Base-by-base conservation (phyloP, 2,797 vertebrate genomes). In the Sebastes miniatus region DNA sequence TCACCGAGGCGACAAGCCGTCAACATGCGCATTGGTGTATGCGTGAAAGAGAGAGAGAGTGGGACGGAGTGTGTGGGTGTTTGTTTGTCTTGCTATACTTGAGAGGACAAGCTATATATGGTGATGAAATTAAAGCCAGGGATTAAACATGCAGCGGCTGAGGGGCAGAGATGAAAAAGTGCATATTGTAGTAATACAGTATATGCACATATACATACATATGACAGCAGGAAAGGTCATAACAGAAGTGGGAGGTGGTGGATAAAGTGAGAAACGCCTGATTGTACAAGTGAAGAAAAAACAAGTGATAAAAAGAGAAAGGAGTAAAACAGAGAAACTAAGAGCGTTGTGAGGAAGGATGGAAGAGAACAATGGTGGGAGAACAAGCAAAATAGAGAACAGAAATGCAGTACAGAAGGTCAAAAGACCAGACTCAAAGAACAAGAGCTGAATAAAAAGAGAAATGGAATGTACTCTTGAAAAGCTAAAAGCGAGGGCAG, bases 1-100 rank as follows among this genome's bases (percentile, higher is more conserved):
- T 87, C 88, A 87, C 79, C n/a, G 31, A 67, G 82, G 88, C 84
- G 84, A 92, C 90, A 89, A 89, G 88, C 86, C 67, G 74, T 90
- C 88, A 86, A 80, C 85, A 64, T 81, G 82, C 50, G 78, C 82
- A 61, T 10, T 63, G 86, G 64, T 80, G 79, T 79, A 31, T 69
- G 76, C 27, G 64, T 64, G 77, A 64, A 54, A 54, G 32, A 71
- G 75, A 16, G 73, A 29, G 59, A 61, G 4, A 78, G 56, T 5
- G 24, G 32, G 65, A 67, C 43, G 47, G 36, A 11, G 56, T 14
- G 65, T 32, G 83, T 73, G 76, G 62, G 63, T 59, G 73, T 81
- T 69, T 73, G 66, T 85, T 80, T 73, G 66, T 85, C 77, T 56
- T n/a, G 27, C 29, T 58, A 14, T 57, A 69, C 64, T 76, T 66